A percentile compares a stretch with the other conserved stretches of the same genome.
phyloP scores from a whole-genome alignment of 2,797 vertebrate genomes.

The Helostoma temminkii region DNA sequence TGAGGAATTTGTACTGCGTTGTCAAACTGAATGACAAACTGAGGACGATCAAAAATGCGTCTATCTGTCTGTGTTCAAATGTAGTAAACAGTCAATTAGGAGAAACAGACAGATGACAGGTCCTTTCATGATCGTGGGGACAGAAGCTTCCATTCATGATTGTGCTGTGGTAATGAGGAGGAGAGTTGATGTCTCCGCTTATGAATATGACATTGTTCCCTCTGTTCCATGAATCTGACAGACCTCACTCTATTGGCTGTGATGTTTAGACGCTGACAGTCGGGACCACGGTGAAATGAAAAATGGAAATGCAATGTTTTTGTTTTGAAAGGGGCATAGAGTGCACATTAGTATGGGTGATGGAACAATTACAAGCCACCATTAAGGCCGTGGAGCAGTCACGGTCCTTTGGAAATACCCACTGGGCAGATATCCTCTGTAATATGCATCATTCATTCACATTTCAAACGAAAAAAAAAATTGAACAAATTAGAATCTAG shows the following conservation, averaged over 20 bases:
- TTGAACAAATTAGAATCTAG: slow-evolving; percentile 11
- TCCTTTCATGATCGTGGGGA: slow-evolving; percentile 76
- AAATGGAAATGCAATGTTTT: slow-evolving; percentile 76
- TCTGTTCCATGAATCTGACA: slow-evolving; percentile 78
- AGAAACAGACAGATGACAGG: slow-evolving; percentile 78
- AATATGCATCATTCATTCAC: slow-evolving; percentile 4
- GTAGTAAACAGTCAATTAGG: slow-evolving; percentile 80
- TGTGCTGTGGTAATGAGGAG: slow-evolving; percentile 80
- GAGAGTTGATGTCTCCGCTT: slow-evolving; percentile 78
- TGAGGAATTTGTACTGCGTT: slow-evolving; percentile 44
- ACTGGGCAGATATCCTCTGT: slow-evolving; percentile 36
- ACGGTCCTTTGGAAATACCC: slow-evolving; percentile 57
- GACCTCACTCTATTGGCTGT: slow-evolving; percentile 75
- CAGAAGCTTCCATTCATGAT: slow-evolving; percentile 75
- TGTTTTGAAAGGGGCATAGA: slow-evolving; percentile 79
- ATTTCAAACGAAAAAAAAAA: slow-evolving; percentile 14
- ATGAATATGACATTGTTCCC: slow-evolving; percentile 88
- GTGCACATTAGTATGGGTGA: slow-evolving; percentile 84
- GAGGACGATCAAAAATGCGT: slow-evolving; percentile 61
- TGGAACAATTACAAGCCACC: slow-evolving; percentile 80
- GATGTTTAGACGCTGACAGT: slow-evolving; percentile 68
- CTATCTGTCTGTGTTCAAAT: slow-evolving; percentile 66
- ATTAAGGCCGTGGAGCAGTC: slow-evolving; percentile 72
- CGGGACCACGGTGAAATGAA: slow-evolving; percentile 57
- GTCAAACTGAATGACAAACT: slow-evolving; percentile 70